Evolutionary conservation across 1,140 invertebrate genomes (phyloP), one percentile per base, ranked within the genome.

Genomic region (Drosophila nigromelanica): DNA sequence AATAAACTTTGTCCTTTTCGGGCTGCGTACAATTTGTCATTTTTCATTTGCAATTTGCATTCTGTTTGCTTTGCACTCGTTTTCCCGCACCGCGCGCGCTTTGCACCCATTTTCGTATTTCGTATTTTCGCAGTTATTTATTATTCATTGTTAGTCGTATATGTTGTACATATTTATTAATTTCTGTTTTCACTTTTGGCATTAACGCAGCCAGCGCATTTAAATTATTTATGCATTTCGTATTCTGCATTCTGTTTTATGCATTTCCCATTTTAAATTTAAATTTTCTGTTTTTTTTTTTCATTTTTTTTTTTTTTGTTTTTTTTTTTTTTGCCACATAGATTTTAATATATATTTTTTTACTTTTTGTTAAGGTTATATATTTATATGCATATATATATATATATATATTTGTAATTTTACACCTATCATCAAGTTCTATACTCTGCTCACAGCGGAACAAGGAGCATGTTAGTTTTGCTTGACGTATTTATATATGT

Each of bases 1-100:
- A 86, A 86, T 86, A 86, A 86, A 86, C 78, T 86, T 86, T 86
- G 78, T 86, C 74, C 78, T 78, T 71, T 74, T 52, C 8, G 48
- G 14, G 47, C 63, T 68, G 66, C 64, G 68, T 61, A 80, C 81
- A 81, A 87, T 86, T 86, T 86, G 78, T 87, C 81, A 87, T 78
- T 87, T 81, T 51, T 14, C 64, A 69, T 76, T 64, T 76, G 61
- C 60, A 71, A 71, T 71, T 66, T 76, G 77, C 77, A 80, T 80
- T 86, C 74, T 78, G 64, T 79, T 85, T 85, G 76, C 47, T 63
- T 59, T 73, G 33, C 62, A 30, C 39, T 66, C 55, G 21, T 18
- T 12, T 43, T 33, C 11, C 43, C 14, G 35, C 4, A 10, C 27
- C 52, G 37, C 27, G 0, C 18, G 0, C 11, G 5, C 47, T 35